These are phyloP conservation scores for Rattus rattus DNA, from an alignment of 2,113 vertebrate species.

Conservation along the genomic window DNA sequence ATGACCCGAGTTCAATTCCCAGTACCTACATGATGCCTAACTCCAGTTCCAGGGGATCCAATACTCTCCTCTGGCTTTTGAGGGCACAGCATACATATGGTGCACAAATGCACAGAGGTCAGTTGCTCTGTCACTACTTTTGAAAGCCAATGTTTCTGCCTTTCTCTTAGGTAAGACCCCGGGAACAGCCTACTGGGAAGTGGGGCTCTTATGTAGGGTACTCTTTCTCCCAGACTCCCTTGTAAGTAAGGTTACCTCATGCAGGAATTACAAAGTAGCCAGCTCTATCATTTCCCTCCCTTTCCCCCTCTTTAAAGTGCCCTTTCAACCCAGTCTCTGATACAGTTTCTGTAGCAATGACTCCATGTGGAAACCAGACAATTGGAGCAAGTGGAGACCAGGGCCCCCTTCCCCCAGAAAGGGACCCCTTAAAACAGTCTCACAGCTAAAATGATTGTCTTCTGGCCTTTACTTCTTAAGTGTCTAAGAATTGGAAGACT, in stretches of 20 bases:
- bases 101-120: neutral
- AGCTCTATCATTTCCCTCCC: constrained; percentile 19
- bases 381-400: neutral
- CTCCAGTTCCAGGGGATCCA: neutral
- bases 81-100: neutral
- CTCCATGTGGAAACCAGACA: neutral
- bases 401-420: neutral
- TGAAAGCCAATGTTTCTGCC: neutral
- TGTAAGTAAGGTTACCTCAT: neutral
- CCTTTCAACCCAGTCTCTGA: neutral
- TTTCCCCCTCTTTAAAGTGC: constrained; percentile 16
- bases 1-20: neutral
- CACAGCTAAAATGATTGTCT: neutral
- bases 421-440: too few species aligned
- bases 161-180: neutral
- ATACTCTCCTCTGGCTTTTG: neutral
- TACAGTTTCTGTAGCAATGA: neutral
- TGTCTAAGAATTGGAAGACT: neutral
- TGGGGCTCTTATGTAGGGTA: neutral
- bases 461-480: neutral
- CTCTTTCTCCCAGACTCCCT: constrained; percentile 17
- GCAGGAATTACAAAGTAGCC: constrained; percentile 32
- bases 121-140: neutral
- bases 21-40: neutral
- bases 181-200: neutral